These are phyloP conservation scores for Lamprotornis superbus DNA, from an alignment of 2,113 vertebrate genomes.

Conservation along the genomic window DNA sequence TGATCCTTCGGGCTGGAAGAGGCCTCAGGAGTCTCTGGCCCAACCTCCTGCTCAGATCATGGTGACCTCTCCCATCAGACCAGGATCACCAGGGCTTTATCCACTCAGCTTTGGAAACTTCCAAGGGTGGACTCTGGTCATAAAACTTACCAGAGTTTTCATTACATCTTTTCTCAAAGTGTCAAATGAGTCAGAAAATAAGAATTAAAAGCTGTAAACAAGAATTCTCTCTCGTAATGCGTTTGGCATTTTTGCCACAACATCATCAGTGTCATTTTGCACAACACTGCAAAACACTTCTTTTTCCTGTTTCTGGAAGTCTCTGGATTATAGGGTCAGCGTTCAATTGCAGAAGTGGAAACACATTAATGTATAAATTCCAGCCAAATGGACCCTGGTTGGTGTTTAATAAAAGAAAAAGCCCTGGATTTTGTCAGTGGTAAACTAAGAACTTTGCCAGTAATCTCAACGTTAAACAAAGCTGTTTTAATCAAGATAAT, in stretches of 20 bases:
- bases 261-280: background rate
- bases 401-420: background rate
- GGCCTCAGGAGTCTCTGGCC: background rate
- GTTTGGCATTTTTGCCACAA: background rate
- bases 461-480: slow-evolving; percentile 40
- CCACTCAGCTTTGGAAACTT: background rate
- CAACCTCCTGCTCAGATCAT: background rate
- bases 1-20: background rate
- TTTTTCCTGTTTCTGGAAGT: background rate
- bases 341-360: background rate
- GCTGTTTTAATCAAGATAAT: slow-evolving; percentile 37
- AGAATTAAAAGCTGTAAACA: background rate
- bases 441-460: slow-evolving; percentile 7
- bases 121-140: background rate
- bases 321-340: background rate
- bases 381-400: background rate
- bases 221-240: background rate
- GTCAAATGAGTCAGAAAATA: background rate
- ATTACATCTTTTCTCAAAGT: background rate
- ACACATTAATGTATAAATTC: background rate
- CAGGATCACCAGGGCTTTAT: background rate
- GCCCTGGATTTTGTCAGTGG: background rate
- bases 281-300: background rate
- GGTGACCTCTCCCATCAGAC: background rate
- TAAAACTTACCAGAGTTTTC: background rate